These are phyloP conservation scores for Lophotriccus pileatus DNA, from an alignment of 2,797 vertebrate genomes.

Conservation along the genomic window DNA sequence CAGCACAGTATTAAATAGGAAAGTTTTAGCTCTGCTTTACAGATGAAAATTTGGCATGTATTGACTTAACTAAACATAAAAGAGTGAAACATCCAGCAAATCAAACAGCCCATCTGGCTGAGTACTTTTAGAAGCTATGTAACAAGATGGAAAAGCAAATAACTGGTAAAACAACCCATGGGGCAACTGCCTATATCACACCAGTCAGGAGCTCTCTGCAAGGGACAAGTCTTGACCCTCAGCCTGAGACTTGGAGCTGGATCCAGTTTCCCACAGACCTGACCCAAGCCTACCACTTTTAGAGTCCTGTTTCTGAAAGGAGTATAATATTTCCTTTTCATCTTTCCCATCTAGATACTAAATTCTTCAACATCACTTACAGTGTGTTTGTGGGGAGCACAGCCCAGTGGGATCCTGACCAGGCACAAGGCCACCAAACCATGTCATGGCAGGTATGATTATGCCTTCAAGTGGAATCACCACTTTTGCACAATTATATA, in stretches of 20 bases:
- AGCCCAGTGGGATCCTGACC: not conserved
- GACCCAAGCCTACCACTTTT: accelerated
- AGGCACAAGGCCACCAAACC: not conserved
- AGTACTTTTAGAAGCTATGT: not conserved
- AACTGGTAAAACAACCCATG: not conserved
- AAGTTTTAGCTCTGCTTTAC: not conserved
- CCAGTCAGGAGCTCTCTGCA: not conserved
- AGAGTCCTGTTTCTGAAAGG: not conserved
- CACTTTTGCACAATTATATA: not conserved
- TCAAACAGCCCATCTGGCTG: not conserved
- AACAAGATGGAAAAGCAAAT: not conserved
- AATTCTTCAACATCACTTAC: not conserved
- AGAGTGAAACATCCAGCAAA: not conserved
- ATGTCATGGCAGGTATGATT: accelerated
- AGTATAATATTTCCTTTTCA: not conserved
- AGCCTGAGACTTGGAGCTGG: not conserved
- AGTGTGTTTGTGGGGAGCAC: not conserved
- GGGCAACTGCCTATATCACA: not conserved
- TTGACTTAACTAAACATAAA: slow-evolving; percentile 35
- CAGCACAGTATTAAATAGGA: not conserved
- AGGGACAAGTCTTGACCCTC: not conserved
- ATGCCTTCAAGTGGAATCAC: not conserved
- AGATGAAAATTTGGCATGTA: slow-evolving; percentile 39
- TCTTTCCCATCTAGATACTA: not conserved
- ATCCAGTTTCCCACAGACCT: not conserved